Evolutionary conservation across 1,140 invertebrate species (phyloP).

Genomic region (Zaprionus capensis): DNA sequence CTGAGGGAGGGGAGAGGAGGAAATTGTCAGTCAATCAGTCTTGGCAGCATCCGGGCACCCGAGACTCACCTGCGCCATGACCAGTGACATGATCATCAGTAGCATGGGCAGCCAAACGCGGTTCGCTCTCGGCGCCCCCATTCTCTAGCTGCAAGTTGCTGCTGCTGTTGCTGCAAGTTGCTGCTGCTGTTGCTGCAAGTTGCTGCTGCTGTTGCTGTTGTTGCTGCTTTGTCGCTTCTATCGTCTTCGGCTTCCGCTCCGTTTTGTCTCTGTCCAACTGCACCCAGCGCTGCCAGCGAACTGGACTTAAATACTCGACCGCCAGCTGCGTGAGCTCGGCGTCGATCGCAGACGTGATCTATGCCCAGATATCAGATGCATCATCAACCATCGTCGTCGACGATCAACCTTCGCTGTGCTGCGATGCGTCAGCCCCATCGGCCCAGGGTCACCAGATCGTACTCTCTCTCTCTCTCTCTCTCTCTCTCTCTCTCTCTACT

Average conservation of each 20-base stretch:
- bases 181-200: not conserved
- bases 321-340: slow-evolving; percentile 17
- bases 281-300: slow-evolving; percentile 49
- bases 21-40: not conserved
- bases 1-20: not conserved
- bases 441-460: slow-evolving; percentile 47
- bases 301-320: slow-evolving; percentile 67
- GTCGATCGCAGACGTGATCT: slow-evolving; percentile 61
- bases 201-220: not conserved
- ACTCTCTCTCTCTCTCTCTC: no score
- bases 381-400: slow-evolving; percentile 48
- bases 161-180: not conserved
- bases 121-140: slow-evolving; percentile 53
- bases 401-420: slow-evolving; percentile 41
- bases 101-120: slow-evolving; percentile 51
- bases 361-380: slow-evolving; percentile 63
- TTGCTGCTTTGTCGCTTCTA: not conserved
- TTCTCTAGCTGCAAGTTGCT: slow-evolving; percentile 8
- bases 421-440: slow-evolving; percentile 57
- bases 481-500: not conserved
- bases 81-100: slow-evolving; percentile 28
- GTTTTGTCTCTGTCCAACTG: slow-evolving; percentile 48
- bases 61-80: slow-evolving; percentile 34
- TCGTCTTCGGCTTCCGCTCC: slow-evolving; percentile 10
- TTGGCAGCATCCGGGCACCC: not conserved